phyloP scores from a whole-genome alignment of 2,888 invertebrate genomes.

The Dynastes maya region DNA sequence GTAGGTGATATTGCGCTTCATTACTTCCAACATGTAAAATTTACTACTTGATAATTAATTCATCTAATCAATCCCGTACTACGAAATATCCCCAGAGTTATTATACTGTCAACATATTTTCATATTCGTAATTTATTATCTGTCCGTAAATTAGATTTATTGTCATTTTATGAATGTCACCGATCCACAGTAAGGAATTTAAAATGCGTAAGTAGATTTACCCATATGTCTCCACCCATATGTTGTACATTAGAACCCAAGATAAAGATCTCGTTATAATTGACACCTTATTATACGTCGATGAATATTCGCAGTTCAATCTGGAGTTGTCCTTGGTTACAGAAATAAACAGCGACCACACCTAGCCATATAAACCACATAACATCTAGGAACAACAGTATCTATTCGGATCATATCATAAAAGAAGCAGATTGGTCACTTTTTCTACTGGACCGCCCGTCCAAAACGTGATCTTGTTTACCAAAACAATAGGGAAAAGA shows the following conservation, averaged over 20 bases:
- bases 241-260: conserved; percentile 15
- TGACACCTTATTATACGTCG: conserved; percentile 35
- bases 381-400: background rate
- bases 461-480: conserved; percentile 19
- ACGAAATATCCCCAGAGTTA: background rate
- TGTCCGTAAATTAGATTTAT: conserved; percentile 18
- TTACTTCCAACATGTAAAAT: no score
- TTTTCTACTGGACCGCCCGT: background rate
- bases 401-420: no score
- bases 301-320: conserved; percentile 25
- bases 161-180: background rate
- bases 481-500: conserved; percentile 47
- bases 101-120: background rate
- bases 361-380: conserved; percentile 28
- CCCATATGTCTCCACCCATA: conserved; percentile 44
- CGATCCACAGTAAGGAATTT: conserved; percentile 19
- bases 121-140: conserved; percentile 2
- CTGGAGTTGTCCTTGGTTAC: conserved; percentile 36
- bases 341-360: conserved; percentile 48
- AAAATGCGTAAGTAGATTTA: conserved; percentile 15
- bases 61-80: background rate
- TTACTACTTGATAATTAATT: background rate
- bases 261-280: conserved; percentile 44
- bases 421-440: conserved; percentile 5
- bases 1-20: no score